A percentile compares a stretch with the other conserved stretches of the same genome.
These are phyloP conservation scores for Hydriomena furcata DNA, from an alignment of 2,888 invertebrate species.

Conservation along the genomic window DNA sequence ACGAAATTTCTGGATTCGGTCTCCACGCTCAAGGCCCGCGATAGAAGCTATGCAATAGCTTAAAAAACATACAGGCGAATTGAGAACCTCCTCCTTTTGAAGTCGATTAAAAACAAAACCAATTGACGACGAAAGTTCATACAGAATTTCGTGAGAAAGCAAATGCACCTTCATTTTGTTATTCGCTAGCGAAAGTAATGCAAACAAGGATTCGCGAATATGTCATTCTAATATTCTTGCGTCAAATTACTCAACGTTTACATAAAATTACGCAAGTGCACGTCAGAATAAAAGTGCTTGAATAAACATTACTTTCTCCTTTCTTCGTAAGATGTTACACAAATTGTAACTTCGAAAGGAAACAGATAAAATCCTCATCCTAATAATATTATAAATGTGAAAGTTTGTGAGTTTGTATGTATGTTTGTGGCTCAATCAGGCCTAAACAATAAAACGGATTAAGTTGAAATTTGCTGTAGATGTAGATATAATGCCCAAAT, in stretches of 20 bases:
- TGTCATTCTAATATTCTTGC: conserved; percentile 58
- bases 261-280: conserved; percentile 63
- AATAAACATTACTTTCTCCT: conserved; percentile 71
- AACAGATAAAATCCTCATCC: background rate
- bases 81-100: no score
- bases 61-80: no score
- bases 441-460: no score
- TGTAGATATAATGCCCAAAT: no score
- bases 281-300: conserved; percentile 49
- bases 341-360: background rate
- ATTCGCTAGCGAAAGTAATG: conserved; percentile 55
- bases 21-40: no score
- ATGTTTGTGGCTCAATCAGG: no score
- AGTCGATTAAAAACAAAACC: no score
- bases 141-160: conserved; percentile 3
- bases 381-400: background rate
- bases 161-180: conserved; percentile 26
- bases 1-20: no score
- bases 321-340: conserved; percentile 46
- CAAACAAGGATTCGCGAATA: conserved; percentile 52
- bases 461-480: no score
- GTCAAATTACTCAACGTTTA: conserved; percentile 73
- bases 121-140: conserved; percentile 15
- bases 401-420: no score
- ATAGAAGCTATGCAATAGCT: no score